phyloP scores from a whole-genome alignment of 2,888 invertebrate genomes.

The Tillus elongatus region DNA sequence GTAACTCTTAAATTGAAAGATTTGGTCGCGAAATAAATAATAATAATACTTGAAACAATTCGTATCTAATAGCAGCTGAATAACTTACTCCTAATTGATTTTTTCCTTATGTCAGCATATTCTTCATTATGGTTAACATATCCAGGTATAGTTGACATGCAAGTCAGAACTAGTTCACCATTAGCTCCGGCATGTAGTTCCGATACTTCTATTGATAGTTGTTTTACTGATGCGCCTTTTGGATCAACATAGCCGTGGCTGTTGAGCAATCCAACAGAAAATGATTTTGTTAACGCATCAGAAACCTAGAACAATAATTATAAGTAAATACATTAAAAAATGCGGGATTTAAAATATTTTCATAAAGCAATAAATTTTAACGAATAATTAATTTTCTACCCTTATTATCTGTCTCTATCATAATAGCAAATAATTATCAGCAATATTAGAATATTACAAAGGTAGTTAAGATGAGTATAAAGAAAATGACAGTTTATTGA shows the following conservation, averaged over 20 bases:
- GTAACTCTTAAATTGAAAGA: too few species aligned
- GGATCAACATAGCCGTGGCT: slow-evolving; percentile 40
- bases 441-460: too few species aligned
- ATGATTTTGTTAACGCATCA: slow-evolving; percentile 40
- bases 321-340: slow-evolving; percentile 1
- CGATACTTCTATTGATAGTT: slow-evolving; percentile 64
- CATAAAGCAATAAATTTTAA: too few species aligned
- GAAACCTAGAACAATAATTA: slow-evolving; percentile 34
- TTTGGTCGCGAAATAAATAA: too few species aligned
- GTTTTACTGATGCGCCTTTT: slow-evolving; percentile 52
- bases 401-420: too few species aligned
- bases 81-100: slow-evolving; percentile 63
- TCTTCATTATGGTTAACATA: slow-evolving; percentile 61
- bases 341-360: too few species aligned
- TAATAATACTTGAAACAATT: too few species aligned
- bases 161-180: slow-evolving; percentile 62
- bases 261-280: slow-evolving; percentile 41
- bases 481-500: too few species aligned
- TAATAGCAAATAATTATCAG: too few species aligned
- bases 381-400: too few species aligned
- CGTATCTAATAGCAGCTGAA: too few species aligned
- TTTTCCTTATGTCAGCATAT: slow-evolving; percentile 65
- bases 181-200: slow-evolving; percentile 62
- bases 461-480: too few species aligned
- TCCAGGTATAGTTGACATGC: slow-evolving; percentile 69